Base-by-base conservation (phyloP, 2,113 vertebrate species). In the Melanerpes formicivorus region DNA sequence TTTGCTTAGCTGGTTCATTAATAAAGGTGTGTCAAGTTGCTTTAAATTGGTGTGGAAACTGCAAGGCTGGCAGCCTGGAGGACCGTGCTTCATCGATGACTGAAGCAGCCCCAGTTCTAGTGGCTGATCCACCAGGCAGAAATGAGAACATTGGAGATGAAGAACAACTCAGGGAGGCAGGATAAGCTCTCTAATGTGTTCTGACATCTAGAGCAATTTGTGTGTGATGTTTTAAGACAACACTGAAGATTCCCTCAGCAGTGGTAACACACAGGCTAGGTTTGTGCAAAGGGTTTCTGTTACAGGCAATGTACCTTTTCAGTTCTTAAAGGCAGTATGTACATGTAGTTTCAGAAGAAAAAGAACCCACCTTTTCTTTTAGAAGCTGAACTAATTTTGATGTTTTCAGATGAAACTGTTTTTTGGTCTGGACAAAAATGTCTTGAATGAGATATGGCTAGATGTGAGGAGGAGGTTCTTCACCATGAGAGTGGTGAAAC, bases 191-290 rank as follows among this genome's bases (percentile, higher is more conserved):
- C 82, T 95, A 69, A 93, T 93, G 67, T 83, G 70, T 95, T 94
- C 82, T 95, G 95, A 91, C 18, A 1, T 88, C 71, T 90, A 78
- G 73, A 88, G 80, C 80, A 90, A 75, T 90, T 93, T 72, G 13
- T 78, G 32, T 90, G 48, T 90, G 80, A 94, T 90, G 79, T 80
- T 90, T 88, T 92, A 94, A 86, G 92, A 90, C 88, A 95, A 75
- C 48, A 26, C 32, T 67, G 37, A 76, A 62, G 67, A 77, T 77
- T 91, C 77, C 85, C 75, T 94, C 76, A 78, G 32, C 29, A 37
- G 0, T 60, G 44, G 40, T 87, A 70, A 71, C 40, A 70, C 62
- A 56, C 62, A 71, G 67, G 29, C 29, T 67, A 48, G 42, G 48
- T 86, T 92, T 67, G 56, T 80, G 65, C 58, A 88, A 86, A 72